Evolutionary conservation across 2,888 invertebrate species (phyloP).

Genomic region (Drosophila formosana): DNA sequence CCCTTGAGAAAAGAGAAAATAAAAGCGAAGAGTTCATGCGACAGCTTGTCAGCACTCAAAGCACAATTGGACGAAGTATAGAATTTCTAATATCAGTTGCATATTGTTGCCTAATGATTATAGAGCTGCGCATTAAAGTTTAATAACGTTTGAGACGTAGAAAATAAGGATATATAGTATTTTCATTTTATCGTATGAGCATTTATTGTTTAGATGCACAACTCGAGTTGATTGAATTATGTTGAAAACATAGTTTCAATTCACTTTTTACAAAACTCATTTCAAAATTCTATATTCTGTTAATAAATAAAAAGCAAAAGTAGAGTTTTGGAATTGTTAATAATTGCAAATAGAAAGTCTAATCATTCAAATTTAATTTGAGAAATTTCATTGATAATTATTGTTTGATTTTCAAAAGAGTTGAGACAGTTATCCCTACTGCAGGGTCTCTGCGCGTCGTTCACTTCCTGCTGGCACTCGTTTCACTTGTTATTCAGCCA

Average conservation of each 20-base stretch:
- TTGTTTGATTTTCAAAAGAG: too few relatives aligned
- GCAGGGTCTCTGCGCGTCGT: neutral
- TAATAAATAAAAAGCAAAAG: too few relatives aligned
- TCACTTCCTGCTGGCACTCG: neutral
- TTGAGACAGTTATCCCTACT: neutral
- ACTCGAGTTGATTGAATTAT: too few relatives aligned
- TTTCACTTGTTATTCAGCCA: slow-evolving; percentile 11
- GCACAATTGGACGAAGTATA: neutral
- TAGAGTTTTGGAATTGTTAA: too few relatives aligned
- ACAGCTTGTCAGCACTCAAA: neutral
- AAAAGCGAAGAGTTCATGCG: neutral
- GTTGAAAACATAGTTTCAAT: too few relatives aligned
- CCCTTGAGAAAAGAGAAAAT: neutral
- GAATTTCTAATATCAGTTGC: neutral
- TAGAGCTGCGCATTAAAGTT: neutral
- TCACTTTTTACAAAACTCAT: too few relatives aligned
- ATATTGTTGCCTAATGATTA: neutral
- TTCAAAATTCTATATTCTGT: too few relatives aligned
- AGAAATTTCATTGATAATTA: too few relatives aligned
- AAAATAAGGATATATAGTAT: neutral
- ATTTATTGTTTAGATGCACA: too few relatives aligned
- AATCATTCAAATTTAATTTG: too few relatives aligned
- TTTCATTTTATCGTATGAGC: too few relatives aligned
- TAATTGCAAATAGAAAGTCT: too few relatives aligned
- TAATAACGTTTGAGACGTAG: neutral